Percentiles rank a stretch among this genome's conserved stretches.
Evolutionary conservation across 2,113 vertebrate genomes (phyloP).

Genomic region (Serilophus lunatus): DNA sequence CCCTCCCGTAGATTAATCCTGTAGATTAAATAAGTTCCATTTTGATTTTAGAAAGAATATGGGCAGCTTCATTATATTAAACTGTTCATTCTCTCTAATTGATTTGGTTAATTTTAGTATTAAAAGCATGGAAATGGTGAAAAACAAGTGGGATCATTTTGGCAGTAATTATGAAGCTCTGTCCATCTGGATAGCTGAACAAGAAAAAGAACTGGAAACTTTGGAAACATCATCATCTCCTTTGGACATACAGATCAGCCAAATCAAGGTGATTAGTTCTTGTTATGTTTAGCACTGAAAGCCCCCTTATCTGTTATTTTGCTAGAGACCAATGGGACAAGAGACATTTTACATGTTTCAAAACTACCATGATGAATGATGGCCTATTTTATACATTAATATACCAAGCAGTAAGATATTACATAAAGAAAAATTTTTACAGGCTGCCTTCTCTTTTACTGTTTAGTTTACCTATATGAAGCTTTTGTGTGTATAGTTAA

Average conservation of each 20-base stretch:
- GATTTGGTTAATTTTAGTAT: conserved; percentile 85
- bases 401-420: conserved; percentile 33
- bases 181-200: conserved; percentile 86
- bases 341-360: background rate
- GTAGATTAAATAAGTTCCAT: background rate
- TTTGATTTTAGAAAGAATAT: conserved; percentile 25
- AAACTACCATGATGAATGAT: background rate
- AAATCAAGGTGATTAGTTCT: conserved; percentile 84
- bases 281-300: conserved; percentile 49
- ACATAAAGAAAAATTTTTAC: background rate
- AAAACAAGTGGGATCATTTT: conserved; percentile 88
- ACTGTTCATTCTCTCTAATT: conserved; percentile 70
- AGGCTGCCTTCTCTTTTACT: background rate
- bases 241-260: conserved; percentile 82
- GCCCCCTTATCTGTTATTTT: background rate
- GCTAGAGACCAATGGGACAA: background rate
- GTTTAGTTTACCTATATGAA: background rate
- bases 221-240: conserved; percentile 76
- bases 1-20: background rate
- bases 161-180: conserved; percentile 83
- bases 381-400: background rate
- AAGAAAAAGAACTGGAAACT: conserved; percentile 81
- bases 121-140: conserved; percentile 88
- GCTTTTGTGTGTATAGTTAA: conserved; percentile 41
- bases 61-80: conserved; percentile 53